Evolutionary conservation across 2,888 invertebrate genomes (phyloP), one percentile per base, ranked within the genome.

Genomic region (Onthophagus sagittarius): DNA sequence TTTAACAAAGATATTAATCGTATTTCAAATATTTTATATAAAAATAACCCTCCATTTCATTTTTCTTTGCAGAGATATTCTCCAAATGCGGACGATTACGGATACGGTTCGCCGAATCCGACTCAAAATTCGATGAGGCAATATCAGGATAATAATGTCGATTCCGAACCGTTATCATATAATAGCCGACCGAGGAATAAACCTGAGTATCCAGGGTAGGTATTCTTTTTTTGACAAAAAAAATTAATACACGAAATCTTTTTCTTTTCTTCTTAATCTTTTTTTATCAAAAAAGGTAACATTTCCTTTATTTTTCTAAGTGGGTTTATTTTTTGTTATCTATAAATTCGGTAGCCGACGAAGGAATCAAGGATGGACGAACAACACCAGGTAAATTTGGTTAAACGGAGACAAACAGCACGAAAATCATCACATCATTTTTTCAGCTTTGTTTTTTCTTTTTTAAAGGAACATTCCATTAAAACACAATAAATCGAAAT

Each of bases 141-240:
- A 63, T 80, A 80, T 75, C 83, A 82, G 71, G 85, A 86, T 73
- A 83, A 81, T 75, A 83, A 79, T 80, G 83, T 86, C 76, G 88
- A 89, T 85, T 89, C 90, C 82, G 92, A 93, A 84, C 92, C 93
- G 69, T 88, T 96, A 79, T 96, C 92, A 85, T 96, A 96, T 86
- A 96, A 96, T 86, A 95, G 95, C 85, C 90, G 95, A 84, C 96
- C 96, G 73, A 89, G 90, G 82, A 90, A 89, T 84, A 90, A 90
- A 87, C 90, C 88, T 79, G 85, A 86, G 74, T 86, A 87, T 79
- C 81, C 84, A 72, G 87, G 89, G 89, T 88, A 83, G 81, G 78
- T 62, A 72, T 39, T 23, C 23, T 2, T 23, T 2, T 63, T 15
- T 63, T 63, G 9, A n/a, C 7, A 15, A n/a, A 15, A 9, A 23